phyloP scores from a whole-genome alignment of 2,113 vertebrate genomes.

The Telmatochromis sp. region DNA sequence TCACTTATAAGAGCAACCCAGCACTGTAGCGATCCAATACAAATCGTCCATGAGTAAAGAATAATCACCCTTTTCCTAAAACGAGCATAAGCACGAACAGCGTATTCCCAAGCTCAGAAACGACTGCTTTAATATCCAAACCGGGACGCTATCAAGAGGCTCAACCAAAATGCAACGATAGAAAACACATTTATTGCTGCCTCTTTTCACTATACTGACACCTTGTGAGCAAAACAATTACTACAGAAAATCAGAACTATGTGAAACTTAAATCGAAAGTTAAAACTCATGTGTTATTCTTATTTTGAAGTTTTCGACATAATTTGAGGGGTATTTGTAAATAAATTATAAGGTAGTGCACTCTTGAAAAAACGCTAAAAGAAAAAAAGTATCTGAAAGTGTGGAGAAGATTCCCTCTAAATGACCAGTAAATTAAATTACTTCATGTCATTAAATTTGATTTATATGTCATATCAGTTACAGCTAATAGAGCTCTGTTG shows the following conservation, averaged over 20 bases:
- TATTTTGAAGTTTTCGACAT: background rate
- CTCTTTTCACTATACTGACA: slow-evolving; percentile 6
- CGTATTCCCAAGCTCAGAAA: background rate
- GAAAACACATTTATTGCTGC: background rate
- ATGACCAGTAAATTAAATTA: background rate
- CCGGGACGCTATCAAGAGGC: background rate
- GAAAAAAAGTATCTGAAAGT: background rate
- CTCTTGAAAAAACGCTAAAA: background rate
- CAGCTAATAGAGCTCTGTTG: background rate
- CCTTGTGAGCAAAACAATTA: background rate
- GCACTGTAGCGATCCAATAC: background rate
- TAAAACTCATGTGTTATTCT: background rate
- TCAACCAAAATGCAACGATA: background rate
- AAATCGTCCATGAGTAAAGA: background rate
- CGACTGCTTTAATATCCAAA: background rate
- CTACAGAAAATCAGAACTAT: background rate
- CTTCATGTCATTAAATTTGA: background rate
- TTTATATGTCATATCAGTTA: background rate
- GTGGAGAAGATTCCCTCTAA: background rate
- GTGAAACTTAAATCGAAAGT: background rate
- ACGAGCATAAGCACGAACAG: too few relatives aligned
- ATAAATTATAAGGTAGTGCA: background rate
- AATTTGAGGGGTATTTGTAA: background rate
- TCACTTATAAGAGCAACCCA: background rate
- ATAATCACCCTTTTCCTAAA: background rate